Conservation (phyloP, 2,797 vertebrate genomes). For the Mus minutoides region DNA sequence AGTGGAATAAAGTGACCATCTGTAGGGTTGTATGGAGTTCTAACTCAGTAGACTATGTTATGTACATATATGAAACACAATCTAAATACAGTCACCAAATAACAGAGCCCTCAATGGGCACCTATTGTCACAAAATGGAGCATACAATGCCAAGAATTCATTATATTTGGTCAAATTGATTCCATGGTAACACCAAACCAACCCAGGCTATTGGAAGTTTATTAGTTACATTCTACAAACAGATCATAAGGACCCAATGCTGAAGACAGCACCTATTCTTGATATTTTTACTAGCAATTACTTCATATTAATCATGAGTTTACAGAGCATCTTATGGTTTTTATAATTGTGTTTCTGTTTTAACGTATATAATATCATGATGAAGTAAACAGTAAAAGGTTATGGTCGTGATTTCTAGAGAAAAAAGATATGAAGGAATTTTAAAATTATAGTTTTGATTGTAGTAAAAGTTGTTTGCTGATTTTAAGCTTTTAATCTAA, state of each 20-base stretch:
- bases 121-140: not conserved
- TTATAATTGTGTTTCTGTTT: constrained; percentile 1
- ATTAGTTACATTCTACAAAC: no score
- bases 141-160: no score
- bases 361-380: not conserved
- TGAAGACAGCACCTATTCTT: not conserved
- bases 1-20: not conserved
- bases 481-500: not conserved
- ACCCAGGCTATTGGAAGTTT: not conserved
- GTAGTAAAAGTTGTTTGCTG: not conserved
- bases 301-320: not conserved
- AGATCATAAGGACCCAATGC: not conserved
- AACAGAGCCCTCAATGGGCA: not conserved
- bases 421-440: not conserved
- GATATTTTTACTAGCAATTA: not conserved
- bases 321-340: not conserved
- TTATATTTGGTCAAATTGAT: not conserved
- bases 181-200: not conserved
- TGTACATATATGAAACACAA: not conserved
- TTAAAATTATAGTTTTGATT: not conserved
- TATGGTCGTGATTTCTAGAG: not conserved
- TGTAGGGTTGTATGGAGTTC: not conserved
- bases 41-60: not conserved
- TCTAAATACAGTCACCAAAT: not conserved
- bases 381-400: constrained; percentile 17